Base-by-base conservation (phyloP, 2,888 invertebrate species). In the Abscondita cerata region DNA sequence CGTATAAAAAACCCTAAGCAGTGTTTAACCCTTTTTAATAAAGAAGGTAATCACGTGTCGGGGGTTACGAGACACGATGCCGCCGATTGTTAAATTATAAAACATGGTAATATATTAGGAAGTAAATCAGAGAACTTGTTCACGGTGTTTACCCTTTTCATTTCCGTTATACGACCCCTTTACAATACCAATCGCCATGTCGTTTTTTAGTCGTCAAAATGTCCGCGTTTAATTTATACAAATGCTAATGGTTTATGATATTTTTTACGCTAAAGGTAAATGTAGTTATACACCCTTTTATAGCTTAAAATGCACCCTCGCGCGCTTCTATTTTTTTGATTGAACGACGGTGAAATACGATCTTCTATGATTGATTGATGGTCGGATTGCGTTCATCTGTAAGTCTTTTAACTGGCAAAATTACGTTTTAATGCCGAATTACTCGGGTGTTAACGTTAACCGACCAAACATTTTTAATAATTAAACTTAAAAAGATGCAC, bases 21-120 rank as follows among this genome's bases (percentile, higher is more conserved):
- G 71, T 69, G 70, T 73, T 74, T 77, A 79, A 78, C 78, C 77
- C 77, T 78, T 79, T 78, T 78, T 77, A 78, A 79, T 78, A 77
- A 77, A 77, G 74, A 70, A 76, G 66, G 70, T 65, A 67, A 73
- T 72, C 77, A 77, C 77, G 77, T 75, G 77, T 68, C 66, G 52
- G 62, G 74, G 73, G 72, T 76, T 74, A 71, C 59, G 59, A 59
- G 69, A 68, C 78, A 76, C 78, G 78, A n/a, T 75, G 78, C 68
- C 72, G 66, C 59, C 70, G 73, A 73, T 77, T 76, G 74, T 74
- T 75, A 74, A 77, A 76, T 77, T 75, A 76, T 76, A 73, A 73
- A 76, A 73, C 70, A 70, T 69, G 69, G 62, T 62, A 68, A 68
- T 67, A 61, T 64, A 64, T 67, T 59, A 64, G 56, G 56, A 62